Evolutionary conservation across 2,888 invertebrate genomes (phyloP).

Genomic region (Pterostichus niger): DNA sequence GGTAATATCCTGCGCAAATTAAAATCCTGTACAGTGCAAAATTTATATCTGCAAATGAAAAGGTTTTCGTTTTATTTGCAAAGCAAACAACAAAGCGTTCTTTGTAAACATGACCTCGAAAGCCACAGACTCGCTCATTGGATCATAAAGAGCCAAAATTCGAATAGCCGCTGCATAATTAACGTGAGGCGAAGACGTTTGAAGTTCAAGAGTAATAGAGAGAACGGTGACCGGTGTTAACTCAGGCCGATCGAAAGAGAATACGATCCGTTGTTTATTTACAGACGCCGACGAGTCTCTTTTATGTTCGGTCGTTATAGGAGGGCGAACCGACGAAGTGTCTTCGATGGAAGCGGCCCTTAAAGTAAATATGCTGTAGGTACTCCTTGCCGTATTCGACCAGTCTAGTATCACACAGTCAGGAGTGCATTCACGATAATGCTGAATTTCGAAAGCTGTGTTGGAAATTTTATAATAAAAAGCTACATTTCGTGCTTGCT

Average conservation of each 20-base stretch:
- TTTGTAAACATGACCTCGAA: conserved; percentile 39
- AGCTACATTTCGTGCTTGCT: conserved; percentile 6
- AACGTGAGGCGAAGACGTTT: conserved; percentile 46
- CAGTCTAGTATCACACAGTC: too few relatives aligned
- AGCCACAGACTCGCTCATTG: background rate
- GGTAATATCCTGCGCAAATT: background rate
- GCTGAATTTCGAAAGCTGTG: background rate
- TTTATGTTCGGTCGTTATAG: conserved; percentile 59
- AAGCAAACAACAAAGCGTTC: conserved; percentile 19
- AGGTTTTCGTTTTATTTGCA: background rate
- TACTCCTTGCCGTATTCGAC: background rate
- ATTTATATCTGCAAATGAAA: background rate
- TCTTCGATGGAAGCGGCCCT: conserved; percentile 37
- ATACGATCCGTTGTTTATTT: conserved; percentile 64
- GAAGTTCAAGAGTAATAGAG: conserved; percentile 50
- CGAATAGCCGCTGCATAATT: conserved; percentile 44
- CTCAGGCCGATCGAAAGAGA: conserved; percentile 47
- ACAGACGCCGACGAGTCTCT: conserved; percentile 42
- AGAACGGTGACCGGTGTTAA: conserved; percentile 29
- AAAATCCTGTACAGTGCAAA: background rate
- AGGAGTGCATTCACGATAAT: background rate
- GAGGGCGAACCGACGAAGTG: conserved; percentile 3
- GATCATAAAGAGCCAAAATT: conserved; percentile 44
- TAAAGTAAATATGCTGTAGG: conserved; percentile 16
- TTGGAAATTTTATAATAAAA: background rate